Evolutionary conservation across 37 sponge, comb jelly and placozoan genomes (phyloP), one percentile per base, ranked within the genome.

Genomic region (Halichondria panicea): DNA sequence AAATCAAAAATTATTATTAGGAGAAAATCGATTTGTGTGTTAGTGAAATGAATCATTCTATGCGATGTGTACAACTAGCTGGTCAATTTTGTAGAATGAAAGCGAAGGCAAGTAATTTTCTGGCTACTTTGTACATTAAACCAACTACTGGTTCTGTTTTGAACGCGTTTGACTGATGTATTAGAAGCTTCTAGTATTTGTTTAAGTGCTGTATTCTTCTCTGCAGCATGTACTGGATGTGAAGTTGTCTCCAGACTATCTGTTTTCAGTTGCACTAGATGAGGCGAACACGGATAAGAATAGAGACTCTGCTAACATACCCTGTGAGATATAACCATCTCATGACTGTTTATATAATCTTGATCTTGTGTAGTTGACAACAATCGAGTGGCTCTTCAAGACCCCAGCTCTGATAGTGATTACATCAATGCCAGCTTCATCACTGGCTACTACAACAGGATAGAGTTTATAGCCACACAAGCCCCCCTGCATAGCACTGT

Each of bases 341-440:
- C n/a, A n/a, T n/a, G n/a, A n/a, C n/a, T n/a, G n/a, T n/a, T n/a
- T n/a, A n/a, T n/a, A n/a, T n/a, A n/a, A n/a, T n/a, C n/a, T n/a
- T n/a, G n/a, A n/a, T n/a, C n/a, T n/a, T n/a, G n/a, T n/a, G n/a
- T n/a, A 76, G 77, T 76, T 33, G 54, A 76, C 35, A 21, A 64
- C 9, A 76, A 76, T 32, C 77, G 65, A 65, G 77, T 76, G 3
- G 30, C 24, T 21, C 65, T 76, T 1, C 42, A 33, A 24, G 60
- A 57, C 25, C 9, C 1, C 9, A 42, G 24, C 22, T 18, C 1
- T 15, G 34, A 46, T 27, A 48, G 21, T 9, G 73, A 56, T 24
- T 76, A 76, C 77, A 76, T 76, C 65, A 76, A 76, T 46, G 77
- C 77, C 64, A 76, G 77, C 37, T 76, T 32, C 53, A 64, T 76